phyloP scores from a whole-genome alignment of 2,888 invertebrate species.

The Leucoma salicis region DNA sequence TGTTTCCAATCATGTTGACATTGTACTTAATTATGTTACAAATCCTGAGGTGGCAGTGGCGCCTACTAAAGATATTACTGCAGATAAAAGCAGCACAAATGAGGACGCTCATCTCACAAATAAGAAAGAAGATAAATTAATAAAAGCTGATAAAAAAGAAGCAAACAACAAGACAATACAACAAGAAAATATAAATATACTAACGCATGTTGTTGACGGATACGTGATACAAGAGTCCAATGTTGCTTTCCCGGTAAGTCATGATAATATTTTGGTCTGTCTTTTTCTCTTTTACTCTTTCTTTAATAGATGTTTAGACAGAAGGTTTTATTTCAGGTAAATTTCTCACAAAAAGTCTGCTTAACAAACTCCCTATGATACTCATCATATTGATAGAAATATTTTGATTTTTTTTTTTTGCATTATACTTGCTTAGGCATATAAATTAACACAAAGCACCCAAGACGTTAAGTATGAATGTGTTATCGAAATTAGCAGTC shows the following conservation, averaged over 20 bases:
- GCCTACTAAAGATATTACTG: not conserved
- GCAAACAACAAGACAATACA: slow-evolving; percentile 6
- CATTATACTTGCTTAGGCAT: no score
- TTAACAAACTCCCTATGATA: no score
- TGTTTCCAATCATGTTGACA: slow-evolving; percentile 7
- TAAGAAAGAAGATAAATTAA: not conserved
- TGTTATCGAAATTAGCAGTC: no score
- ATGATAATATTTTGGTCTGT: no score
- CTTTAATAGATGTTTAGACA: no score
- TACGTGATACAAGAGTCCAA: slow-evolving; percentile 75
- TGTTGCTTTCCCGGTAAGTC: slow-evolving; percentile 71
- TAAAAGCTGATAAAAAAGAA: not conserved
- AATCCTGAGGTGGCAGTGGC: not conserved
- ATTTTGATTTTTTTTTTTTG: no score
- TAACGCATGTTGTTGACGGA: slow-evolving; percentile 72
- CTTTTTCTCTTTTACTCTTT: no score
- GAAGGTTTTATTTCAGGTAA: no score
- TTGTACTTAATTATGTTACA: not conserved
- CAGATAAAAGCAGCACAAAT: not conserved
- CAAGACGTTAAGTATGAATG: no score
- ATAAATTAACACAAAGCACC: no score
- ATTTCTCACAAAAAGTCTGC: no score
- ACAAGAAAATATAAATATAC: slow-evolving; percentile 41
- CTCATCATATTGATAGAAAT: no score
- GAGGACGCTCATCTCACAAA: not conserved